Conservation (phyloP, 2,888 invertebrate species). For the Tipula lateralis region DNA sequence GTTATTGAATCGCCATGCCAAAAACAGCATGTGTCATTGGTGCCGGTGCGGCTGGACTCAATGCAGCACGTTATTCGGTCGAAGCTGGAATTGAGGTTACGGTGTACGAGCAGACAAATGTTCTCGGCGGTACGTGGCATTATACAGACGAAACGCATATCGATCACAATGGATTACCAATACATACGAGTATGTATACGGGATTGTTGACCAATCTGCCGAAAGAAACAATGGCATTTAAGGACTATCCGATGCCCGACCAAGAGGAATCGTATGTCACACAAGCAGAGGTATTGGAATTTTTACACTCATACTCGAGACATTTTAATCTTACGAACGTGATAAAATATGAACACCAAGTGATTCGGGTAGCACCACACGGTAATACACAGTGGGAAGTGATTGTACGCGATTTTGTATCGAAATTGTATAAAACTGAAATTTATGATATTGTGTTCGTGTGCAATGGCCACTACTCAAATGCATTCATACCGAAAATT, state of each 20-base stretch:
- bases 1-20: no score
- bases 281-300: constrained; percentile 64
- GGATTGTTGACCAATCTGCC: constrained; percentile 81
- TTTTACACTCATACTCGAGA: constrained; percentile 63
- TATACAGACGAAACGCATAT: constrained; percentile 67
- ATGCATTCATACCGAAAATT: constrained; percentile 64
- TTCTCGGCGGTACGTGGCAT: constrained; percentile 83
- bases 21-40: constrained; percentile 65
- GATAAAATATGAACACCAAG: constrained; percentile 46
- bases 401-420: constrained; percentile 38
- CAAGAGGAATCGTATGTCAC: constrained; percentile 64
- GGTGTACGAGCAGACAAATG: constrained; percentile 66
- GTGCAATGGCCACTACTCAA: constrained; percentile 76
- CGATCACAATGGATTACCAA: constrained; percentile 67
- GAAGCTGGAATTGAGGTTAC: constrained; percentile 51
- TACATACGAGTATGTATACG: constrained; percentile 85
- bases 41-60: constrained; percentile 78
- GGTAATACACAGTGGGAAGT: constrained; percentile 26
- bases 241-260: constrained; percentile 69
- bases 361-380: constrained; percentile 37
- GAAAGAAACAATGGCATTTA: constrained; percentile 83
- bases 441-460: constrained; percentile 69
- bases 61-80: constrained; percentile 63
- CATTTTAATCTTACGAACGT: constrained; percentile 57
- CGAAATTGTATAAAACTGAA: constrained; percentile 50